Evolutionary conservation across 92 coral and sea anemone genomes (phyloP).

Genomic region (Isaurus tuberculatus): DNA sequence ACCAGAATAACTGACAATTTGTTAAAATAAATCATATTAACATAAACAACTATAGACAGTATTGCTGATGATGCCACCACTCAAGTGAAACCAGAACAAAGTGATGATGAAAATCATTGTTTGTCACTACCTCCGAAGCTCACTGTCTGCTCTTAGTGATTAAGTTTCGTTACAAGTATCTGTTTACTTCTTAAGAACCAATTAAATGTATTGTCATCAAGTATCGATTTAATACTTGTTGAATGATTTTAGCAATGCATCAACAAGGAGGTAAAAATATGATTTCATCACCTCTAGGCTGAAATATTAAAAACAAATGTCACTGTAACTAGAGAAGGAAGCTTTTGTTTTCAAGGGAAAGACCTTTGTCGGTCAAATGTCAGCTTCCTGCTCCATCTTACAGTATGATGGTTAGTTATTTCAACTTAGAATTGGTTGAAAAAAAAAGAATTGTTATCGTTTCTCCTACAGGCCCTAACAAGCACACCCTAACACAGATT

Average conservation of each 20-base stretch:
- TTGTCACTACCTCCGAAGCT: constrained; percentile 52
- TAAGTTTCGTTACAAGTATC: background rate
- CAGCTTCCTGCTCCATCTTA: too few relatives aligned
- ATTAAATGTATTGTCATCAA: background rate
- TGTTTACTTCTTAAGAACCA: background rate
- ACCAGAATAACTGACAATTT: too few relatives aligned
- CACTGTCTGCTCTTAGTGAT: background rate
- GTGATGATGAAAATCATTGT: constrained; percentile 35
- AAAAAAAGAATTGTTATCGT: background rate
- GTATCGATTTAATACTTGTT: too few relatives aligned
- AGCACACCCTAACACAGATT: constrained; percentile 95
- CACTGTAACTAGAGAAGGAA: too few relatives aligned
- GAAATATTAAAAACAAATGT: too few relatives aligned
- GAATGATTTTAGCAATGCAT: too few relatives aligned
- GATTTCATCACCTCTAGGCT: too few relatives aligned
- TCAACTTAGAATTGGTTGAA: too few relatives aligned
- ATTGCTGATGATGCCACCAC: constrained; percentile 30
- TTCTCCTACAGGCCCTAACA: constrained; percentile 85
- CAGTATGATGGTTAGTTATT: too few relatives aligned
- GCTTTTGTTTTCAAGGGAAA: too few relatives aligned
- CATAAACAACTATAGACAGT: background rate
- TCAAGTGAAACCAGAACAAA: constrained; percentile 22
- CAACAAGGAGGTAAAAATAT: too few relatives aligned
- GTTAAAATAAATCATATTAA: background rate
- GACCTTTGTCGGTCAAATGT: too few relatives aligned